A percentile compares a stretch with the other conserved stretches of the same genome.
These are phyloP conservation scores for Rhopilema esculentum DNA, from an alignment of 30 jellyfish, hydroid and myxozoan species.

Conservation along the genomic window DNA sequence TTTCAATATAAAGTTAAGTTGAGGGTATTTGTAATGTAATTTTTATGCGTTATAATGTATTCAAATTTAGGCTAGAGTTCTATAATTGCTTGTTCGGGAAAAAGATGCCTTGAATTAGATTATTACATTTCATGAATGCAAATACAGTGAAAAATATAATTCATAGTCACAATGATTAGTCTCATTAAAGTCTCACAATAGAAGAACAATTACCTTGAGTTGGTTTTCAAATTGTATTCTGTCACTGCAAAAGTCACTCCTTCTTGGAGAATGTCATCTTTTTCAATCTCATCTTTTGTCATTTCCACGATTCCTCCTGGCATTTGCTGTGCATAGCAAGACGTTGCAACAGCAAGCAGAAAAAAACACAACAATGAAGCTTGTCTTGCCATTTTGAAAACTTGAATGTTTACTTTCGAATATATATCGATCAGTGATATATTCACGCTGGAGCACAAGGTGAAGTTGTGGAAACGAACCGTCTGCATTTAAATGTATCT, in stretches of 20 bases:
- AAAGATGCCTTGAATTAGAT: no score
- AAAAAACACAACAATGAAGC: neutral
- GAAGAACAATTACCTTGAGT: neutral
- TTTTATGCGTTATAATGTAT: no score
- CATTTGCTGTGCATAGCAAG: neutral
- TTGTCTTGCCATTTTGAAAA: neutral
- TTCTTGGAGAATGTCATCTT: neutral
- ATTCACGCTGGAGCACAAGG: neutral
- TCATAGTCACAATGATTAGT: no score
- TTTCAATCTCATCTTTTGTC: neutral
- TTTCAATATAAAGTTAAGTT: no score
- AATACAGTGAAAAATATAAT: no score
- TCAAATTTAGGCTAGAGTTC: no score
- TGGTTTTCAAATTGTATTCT: neutral
- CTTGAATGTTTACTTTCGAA: neutral
- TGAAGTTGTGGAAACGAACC: neutral
- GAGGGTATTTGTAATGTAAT: no score
- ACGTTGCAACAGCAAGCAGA: neutral
- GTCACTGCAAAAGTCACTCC: neutral
- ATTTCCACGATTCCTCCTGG: neutral
- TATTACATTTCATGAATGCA: no score
- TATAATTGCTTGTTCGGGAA: no score
- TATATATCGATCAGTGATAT: no score
- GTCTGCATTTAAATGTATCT: neutral
- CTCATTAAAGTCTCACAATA: neutral